Evolutionary conservation across 1,140 invertebrate species (phyloP).

Genomic region (Ostrea denselamellosa): DNA sequence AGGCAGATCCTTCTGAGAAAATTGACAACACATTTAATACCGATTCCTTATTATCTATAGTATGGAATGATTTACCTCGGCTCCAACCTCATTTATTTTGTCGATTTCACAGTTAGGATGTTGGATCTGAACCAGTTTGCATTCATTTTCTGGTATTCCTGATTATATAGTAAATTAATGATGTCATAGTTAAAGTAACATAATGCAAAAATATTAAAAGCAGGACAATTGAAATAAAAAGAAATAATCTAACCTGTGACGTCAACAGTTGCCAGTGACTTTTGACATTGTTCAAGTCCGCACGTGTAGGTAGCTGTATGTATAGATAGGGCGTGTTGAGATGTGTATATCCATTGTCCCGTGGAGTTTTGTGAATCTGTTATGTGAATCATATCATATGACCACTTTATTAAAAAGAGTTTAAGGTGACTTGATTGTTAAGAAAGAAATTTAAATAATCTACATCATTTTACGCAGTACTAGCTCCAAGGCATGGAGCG

Average conservation of each 20-base stretch:
- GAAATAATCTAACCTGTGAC: not conserved
- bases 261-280: not conserved
- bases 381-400: not conserved
- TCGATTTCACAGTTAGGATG: not conserved
- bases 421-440: not conserved
- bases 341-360: not conserved
- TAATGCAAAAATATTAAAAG: not conserved
- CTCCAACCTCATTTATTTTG: not conserved
- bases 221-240: not conserved
- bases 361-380: constrained; percentile 2
- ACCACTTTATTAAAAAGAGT: not conserved
- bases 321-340: not conserved
- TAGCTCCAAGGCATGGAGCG: not conserved
- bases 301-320: not conserved
- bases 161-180: not conserved
- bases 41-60: no score
- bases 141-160: constrained; percentile 13
- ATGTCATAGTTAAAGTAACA: not conserved
- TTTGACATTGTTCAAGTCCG: constrained; percentile 12
- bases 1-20: no score
- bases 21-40: no score
- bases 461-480: not conserved
- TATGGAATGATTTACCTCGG: not conserved
- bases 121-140: not conserved
- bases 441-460: not conserved